Percentiles rank a stretch among this genome's conserved stretches.
Evolutionary conservation across 2,113 vertebrate genomes (phyloP).

Genomic region (Narcine bancroftii): DNA sequence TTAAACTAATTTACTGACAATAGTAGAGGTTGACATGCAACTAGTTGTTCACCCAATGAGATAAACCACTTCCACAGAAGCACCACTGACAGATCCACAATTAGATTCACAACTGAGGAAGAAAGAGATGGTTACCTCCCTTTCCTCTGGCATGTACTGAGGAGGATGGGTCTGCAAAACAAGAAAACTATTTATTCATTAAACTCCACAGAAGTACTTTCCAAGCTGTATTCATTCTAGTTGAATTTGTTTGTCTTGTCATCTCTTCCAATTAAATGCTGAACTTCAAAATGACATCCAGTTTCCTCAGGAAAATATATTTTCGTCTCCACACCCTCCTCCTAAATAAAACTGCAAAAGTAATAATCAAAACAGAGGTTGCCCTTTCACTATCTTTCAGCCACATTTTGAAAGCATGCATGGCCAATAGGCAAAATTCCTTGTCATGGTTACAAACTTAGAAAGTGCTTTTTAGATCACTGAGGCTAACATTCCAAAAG

Average conservation of each 20-base stretch:
- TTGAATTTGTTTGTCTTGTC: not conserved
- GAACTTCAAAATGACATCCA: not conserved
- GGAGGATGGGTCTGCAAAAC: not conserved
- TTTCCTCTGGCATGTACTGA: not conserved
- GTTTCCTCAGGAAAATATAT: constrained; percentile 22
- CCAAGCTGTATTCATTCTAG: not conserved
- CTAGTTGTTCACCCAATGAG: not conserved
- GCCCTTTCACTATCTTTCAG: not conserved
- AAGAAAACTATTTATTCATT: constrained; percentile 5
- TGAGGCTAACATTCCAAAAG: constrained; percentile 1
- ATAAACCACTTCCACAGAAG: not conserved
- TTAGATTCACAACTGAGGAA: constrained; percentile 20
- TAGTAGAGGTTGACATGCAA: not conserved
- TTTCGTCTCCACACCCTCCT: not conserved
- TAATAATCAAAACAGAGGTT: not conserved
- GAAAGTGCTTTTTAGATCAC: not conserved
- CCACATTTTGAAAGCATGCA: not conserved
- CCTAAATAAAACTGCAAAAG: not conserved
- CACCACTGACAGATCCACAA: constrained; percentile 11
- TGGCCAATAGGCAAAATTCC: not conserved
- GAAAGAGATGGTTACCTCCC: not conserved
- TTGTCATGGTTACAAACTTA: not conserved
- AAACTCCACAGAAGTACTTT: not conserved
- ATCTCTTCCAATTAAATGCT: not conserved
- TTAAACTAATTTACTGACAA: not conserved